Conservation (phyloP, 1,140 invertebrate genomes). For the Leptestheria dahalacensis region DNA sequence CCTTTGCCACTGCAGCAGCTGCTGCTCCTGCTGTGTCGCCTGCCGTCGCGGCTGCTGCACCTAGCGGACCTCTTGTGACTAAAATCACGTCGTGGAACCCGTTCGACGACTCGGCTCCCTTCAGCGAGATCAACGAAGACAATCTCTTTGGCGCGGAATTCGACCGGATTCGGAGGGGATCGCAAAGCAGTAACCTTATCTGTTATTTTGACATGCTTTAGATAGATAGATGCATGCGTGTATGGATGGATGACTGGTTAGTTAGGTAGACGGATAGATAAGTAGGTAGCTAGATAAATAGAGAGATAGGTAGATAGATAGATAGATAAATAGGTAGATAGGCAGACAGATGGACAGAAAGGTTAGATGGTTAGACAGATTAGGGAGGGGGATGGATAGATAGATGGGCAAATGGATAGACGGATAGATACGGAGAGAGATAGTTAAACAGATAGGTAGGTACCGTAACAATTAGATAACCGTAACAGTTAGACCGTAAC, state of each 20-base stretch:
- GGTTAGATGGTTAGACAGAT: no score
- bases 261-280: no score
- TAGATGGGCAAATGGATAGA: no score
- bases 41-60: conserved; percentile 18
- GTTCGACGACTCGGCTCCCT: conserved; percentile 54
- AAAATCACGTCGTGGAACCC: conserved; percentile 64
- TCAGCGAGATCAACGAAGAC: conserved; percentile 61
- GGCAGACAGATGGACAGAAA: no score
- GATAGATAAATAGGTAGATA: no score
- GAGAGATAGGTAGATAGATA: no score
- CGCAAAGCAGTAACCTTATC: conserved; percentile 55
- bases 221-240: conserved; percentile 4
- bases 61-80: conserved; percentile 40
- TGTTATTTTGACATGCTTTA: not conserved
- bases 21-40: conserved; percentile 24
- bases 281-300: no score
- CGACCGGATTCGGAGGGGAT: conserved; percentile 62
- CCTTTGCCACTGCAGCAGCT: conserved; percentile 37
- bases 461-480: no score
- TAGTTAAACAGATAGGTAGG: no score
- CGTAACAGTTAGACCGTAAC: no score
- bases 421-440: no score
- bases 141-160: conserved; percentile 74
- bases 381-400: no score
- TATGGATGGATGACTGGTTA: not conserved